Evolutionary conservation across 2,797 vertebrate species (phyloP).

Genomic region (Chloroceryle amazona): DNA sequence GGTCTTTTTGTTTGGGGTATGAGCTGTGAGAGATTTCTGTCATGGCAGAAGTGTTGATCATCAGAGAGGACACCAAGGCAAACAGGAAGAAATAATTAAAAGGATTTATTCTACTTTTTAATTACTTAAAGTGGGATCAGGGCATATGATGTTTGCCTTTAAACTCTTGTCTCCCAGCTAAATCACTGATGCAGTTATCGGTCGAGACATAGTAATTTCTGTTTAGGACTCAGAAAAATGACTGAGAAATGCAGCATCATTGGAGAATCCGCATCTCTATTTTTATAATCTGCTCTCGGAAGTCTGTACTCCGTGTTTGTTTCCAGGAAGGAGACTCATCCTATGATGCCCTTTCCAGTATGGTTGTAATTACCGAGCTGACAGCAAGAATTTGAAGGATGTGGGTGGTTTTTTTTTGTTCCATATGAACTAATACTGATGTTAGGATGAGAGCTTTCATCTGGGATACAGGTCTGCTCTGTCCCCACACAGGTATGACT

Average conservation of each 20-base stretch:
- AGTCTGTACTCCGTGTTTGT: neutral
- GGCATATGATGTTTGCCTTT: neutral
- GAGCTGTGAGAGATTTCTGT: neutral
- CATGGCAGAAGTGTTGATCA: neutral
- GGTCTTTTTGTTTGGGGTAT: neutral
- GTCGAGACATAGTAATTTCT: neutral
- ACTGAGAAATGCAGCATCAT: neutral
- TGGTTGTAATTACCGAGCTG: neutral
- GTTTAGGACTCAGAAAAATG: neutral
- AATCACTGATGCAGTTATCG: neutral
- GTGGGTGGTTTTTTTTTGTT: conserved; percentile 17
- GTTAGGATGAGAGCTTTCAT: neutral
- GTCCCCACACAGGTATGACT: neutral
- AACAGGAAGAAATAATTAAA: neutral
- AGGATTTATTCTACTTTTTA: neutral
- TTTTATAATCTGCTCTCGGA: conserved; percentile 32
- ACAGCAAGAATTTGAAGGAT: neutral
- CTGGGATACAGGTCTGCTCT: neutral
- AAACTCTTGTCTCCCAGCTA: neutral
- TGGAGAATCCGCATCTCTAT: conserved; percentile 38
- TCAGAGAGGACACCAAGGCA: neutral
- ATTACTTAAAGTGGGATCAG: neutral
- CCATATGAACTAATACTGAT: neutral
- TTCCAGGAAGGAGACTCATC: conserved; percentile 66
- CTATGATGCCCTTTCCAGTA: conserved; percentile 26